phyloP scores from a whole-genome alignment of 1,140 invertebrate genomes.

The Pomacea maculata region DNA sequence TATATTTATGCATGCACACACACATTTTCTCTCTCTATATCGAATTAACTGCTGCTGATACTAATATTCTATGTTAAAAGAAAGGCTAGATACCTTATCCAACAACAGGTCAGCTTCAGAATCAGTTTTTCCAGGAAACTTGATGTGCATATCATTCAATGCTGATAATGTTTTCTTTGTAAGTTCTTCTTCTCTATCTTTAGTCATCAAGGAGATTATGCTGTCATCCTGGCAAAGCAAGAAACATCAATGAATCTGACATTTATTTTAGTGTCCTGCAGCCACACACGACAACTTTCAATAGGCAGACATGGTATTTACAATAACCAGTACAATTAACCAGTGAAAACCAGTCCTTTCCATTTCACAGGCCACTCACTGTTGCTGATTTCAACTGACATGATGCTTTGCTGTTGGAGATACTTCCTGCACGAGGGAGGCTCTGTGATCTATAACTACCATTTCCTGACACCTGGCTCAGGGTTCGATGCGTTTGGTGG shows the following conservation, averaged over 20 bases:
- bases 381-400: constrained; percentile 42
- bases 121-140: constrained; percentile 64
- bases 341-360: neutral
- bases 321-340: neutral
- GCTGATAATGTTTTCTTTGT: constrained; percentile 51
- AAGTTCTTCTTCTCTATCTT: constrained; percentile 58
- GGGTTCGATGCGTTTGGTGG: constrained; percentile 24
- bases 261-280: neutral
- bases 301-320: too few species aligned
- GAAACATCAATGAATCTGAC: neutral
- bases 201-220: constrained; percentile 43
- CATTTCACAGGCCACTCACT: constrained; percentile 29
- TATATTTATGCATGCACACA: neutral
- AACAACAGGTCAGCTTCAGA: constrained; percentile 59
- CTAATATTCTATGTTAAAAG: neutral
- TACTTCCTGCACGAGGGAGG: constrained; percentile 28
- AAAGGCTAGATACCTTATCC: constrained; percentile 48
- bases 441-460: constrained; percentile 36
- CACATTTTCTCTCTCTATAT: neutral
- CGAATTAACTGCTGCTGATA: neutral
- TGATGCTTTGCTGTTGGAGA: constrained; percentile 36
- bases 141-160: constrained; percentile 64
- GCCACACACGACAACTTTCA: neutral
- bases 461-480: constrained; percentile 31
- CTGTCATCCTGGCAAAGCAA: constrained; percentile 43